phyloP scores from a whole-genome alignment of 2,888 invertebrate genomes.

The Diplolepis rosae region DNA sequence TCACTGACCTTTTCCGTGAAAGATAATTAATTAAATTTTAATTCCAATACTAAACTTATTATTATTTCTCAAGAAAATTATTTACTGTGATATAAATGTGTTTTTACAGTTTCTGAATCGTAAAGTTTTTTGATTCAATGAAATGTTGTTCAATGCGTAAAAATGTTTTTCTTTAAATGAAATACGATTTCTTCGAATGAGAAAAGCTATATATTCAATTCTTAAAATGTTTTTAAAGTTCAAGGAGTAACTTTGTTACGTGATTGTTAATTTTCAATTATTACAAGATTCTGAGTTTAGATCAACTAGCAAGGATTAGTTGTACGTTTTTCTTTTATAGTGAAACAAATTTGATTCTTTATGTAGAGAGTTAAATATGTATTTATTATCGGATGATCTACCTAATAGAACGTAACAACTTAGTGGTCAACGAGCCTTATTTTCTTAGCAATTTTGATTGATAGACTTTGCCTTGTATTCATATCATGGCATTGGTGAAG shows the following conservation, averaged over 20 bases:
- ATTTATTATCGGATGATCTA: not conserved
- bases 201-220: too few relatives aligned
- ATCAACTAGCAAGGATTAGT: not conserved
- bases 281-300: not conserved
- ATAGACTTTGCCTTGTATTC: not conserved
- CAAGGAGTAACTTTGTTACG: not conserved
- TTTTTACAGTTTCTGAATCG: too few relatives aligned
- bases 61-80: not conserved
- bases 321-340: not conserved
- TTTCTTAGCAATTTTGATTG: not conserved
- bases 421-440: not conserved
- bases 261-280: not conserved
- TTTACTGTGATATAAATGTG: too few relatives aligned
- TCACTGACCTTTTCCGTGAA: slow-evolving; percentile 38
- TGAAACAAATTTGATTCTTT: not conserved
- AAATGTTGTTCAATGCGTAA: too few relatives aligned
- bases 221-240: too few relatives aligned
- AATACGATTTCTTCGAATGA: too few relatives aligned
- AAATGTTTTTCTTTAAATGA: too few relatives aligned
- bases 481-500: not conserved
- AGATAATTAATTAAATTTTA: not conserved
- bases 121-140: too few relatives aligned
- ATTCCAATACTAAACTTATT: not conserved
- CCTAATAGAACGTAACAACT: not conserved
- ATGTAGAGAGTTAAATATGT: not conserved